Conservation (phyloP, 2,113 vertebrate genomes). For the Sakesphorus luctuosus region DNA sequence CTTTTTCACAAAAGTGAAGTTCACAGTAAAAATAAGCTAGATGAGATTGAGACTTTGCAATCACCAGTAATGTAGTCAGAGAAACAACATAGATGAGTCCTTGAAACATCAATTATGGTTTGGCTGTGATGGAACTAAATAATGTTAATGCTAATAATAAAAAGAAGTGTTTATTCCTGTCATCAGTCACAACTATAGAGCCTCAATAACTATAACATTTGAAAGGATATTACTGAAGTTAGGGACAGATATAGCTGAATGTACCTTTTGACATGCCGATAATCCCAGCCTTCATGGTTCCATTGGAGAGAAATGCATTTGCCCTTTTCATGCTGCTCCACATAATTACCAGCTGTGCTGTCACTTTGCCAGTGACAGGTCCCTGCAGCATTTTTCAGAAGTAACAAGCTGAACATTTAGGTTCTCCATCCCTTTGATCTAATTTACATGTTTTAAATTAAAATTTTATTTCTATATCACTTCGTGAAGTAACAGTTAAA, state of each 20-base stretch:
- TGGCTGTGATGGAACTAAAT: not conserved
- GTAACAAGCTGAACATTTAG: not conserved
- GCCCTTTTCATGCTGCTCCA: conserved; percentile 20
- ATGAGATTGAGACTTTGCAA: not conserved
- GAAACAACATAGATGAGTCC: not conserved
- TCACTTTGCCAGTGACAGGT: not conserved
- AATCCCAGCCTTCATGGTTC: conserved; percentile 7
- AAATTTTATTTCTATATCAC: not conserved
- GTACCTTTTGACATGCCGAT: not conserved
- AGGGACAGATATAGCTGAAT: not conserved
- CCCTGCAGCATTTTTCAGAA: conserved; percentile 7
- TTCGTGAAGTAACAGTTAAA: not conserved
- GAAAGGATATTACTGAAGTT: not conserved
- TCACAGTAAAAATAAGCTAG: not conserved
- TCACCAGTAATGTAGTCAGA: not conserved
- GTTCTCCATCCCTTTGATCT: not conserved
- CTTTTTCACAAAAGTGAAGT: not conserved
- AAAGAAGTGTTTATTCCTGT: not conserved
- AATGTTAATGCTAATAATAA: not conserved
- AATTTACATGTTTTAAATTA: not conserved
- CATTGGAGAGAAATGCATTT: conserved; percentile 1
- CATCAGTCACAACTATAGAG: not conserved
- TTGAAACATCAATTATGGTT: not conserved
- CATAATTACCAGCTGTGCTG: conserved; percentile 37
- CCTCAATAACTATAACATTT: not conserved